Conservation (phyloP, 2,113 vertebrate genomes). For the Eulemur macaco region DNA sequence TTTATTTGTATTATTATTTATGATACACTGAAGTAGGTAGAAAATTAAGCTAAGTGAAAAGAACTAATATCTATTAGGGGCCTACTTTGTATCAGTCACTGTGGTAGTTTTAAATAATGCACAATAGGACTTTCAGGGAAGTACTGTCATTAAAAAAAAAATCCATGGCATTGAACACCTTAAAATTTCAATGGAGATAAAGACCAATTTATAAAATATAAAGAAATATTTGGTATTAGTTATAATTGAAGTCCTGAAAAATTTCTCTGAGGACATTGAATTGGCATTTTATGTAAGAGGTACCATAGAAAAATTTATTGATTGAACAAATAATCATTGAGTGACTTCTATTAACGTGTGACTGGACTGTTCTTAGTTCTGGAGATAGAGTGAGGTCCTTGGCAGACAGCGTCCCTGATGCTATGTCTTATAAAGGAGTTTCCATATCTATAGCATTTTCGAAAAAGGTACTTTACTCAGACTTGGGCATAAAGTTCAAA, state of each 20-base stretch:
- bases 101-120: background rate
- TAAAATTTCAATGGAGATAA: background rate
- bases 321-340: background rate
- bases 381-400: background rate
- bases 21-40: background rate
- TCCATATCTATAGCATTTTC: background rate
- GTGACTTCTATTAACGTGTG: background rate
- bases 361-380: background rate
- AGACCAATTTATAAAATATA: background rate
- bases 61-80: background rate
- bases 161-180: background rate
- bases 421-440: background rate
- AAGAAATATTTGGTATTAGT: background rate
- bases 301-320: background rate
- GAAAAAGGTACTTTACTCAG: background rate
- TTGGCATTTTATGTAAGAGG: background rate
- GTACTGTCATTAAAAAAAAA: background rate
- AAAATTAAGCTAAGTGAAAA: background rate
- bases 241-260: background rate
- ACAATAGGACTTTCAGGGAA: background rate
- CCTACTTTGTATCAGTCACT: background rate
- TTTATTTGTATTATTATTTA: background rate
- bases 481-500: background rate
- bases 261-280: background rate
- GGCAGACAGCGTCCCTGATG: background rate